Evolutionary conservation across 2,113 vertebrate genomes (phyloP), one percentile per base, ranked within the genome.

Genomic region (Dolichallabes microphthalmus): DNA sequence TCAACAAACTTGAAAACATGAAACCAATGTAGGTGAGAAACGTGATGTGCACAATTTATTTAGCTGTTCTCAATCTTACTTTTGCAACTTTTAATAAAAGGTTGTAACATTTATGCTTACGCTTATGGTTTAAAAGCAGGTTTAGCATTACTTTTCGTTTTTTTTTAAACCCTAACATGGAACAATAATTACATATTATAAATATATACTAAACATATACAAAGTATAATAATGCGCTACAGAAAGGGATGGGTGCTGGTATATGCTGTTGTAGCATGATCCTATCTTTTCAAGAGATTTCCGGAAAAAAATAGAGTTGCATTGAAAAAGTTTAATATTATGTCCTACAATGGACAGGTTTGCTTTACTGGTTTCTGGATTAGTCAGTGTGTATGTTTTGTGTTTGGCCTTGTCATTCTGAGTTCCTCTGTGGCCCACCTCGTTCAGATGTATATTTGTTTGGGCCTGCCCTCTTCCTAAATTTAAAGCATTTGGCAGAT

Each of bases 361-460:
- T 50, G 63, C 73, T 82, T 85, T 82, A 82, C 27, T 71, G 73
- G 39, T 53, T 75, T 30, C 55, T 52, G 76, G 35, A 7, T 85
- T 85, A 82, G 57, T 78, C 61, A 39, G 27, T 78, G 64, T 82
- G 79, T 17, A 32, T 39, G 68, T 71, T 71, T 55, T 58, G 45
- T 71, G 39, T 71, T 75, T 35, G 75, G 55, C 57, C 9, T 71
- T 22, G 68, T 71, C 35, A 71, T 71, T 35, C 50, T 20, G 57
- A 68, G 30, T 14, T 84, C 32, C 60, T 66, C 53, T 57, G 32
- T 57, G 57, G 53, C 35, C 4, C 25, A 20, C 27, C 77, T 53
- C 63, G 45, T 83, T 88, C 80, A 64, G 52, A 22, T 20, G 22
- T 53, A 50, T 60, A 57, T 79, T 45, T 79, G 73, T 78, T 50